Conservation (phyloP, 2,113 vertebrate species). For the Daubentonia madagascariensis region DNA sequence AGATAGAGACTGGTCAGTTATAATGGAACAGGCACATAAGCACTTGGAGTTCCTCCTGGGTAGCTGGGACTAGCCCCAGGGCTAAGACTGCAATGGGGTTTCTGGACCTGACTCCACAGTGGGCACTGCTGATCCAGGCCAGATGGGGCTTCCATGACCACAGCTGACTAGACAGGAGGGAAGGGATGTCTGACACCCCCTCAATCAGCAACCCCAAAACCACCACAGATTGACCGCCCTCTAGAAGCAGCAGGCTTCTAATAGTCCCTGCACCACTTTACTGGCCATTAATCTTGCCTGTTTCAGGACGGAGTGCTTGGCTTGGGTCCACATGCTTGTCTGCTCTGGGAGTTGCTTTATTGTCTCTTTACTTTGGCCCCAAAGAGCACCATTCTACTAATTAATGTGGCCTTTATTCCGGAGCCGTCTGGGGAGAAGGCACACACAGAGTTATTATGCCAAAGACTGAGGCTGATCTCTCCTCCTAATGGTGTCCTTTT, state of each 20-base stretch:
- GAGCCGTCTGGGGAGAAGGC: not conserved
- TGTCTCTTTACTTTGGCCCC: slow-evolving; percentile 51
- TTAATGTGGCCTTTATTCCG: not conserved
- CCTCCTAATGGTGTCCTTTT: not conserved
- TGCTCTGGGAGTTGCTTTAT: not conserved
- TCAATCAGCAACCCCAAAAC: not conserved
- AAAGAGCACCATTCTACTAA: not conserved
- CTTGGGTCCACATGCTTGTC: not conserved
- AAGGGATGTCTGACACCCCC: not conserved
- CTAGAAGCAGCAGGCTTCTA: not conserved
- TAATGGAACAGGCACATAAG: rapidly evolving
- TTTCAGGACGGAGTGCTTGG: not conserved
- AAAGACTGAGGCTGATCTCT: not conserved
- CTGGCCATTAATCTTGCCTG: not conserved
- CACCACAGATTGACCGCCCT: not conserved
- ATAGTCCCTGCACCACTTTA: not conserved
- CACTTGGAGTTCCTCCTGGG: not conserved
- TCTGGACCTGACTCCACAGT: not conserved
- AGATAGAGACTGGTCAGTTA: not conserved
- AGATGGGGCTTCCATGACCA: rapidly evolving
- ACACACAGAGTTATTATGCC: not conserved
- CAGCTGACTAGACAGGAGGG: no score
- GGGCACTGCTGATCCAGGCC: not conserved
- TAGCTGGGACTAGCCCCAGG: not conserved
- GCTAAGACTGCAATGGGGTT: not conserved